These are phyloP conservation scores for Microcebus tavaratra DNA, from an alignment of 2,113 vertebrate genomes.

Conservation along the genomic window DNA sequence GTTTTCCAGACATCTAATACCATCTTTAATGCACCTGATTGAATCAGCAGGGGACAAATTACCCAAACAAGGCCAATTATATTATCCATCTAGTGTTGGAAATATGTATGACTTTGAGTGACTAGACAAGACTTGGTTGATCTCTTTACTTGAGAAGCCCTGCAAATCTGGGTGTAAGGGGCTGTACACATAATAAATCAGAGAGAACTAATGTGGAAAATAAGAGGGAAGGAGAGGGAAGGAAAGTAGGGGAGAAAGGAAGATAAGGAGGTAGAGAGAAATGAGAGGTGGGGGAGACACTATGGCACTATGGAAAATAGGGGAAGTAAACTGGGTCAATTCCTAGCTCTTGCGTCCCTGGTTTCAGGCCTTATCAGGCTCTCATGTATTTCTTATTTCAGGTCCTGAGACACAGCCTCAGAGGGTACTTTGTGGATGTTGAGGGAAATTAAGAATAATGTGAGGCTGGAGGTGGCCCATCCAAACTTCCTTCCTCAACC, in stretches of 20 bases:
- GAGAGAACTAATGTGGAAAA: background rate
- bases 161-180: background rate
- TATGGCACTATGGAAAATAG: background rate
- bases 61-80: background rate
- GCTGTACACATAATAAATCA: background rate
- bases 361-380: background rate
- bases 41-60: background rate
- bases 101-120: background rate
- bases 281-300: background rate
- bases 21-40: background rate
- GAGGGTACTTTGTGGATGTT: background rate
- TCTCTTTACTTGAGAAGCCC: background rate
- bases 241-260: too few species aligned
- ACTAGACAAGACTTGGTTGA: background rate
- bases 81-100: background rate
- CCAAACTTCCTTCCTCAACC: background rate
- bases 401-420: background rate
- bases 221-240: background rate
- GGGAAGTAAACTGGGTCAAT: background rate
- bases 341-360: background rate
- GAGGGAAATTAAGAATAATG: background rate
- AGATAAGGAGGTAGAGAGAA: background rate
- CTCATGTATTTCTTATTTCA: background rate
- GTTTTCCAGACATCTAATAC: background rate
- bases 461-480: background rate